Conservation (phyloP, 2,113 vertebrate species). For the Heterochromis multidens region DNA sequence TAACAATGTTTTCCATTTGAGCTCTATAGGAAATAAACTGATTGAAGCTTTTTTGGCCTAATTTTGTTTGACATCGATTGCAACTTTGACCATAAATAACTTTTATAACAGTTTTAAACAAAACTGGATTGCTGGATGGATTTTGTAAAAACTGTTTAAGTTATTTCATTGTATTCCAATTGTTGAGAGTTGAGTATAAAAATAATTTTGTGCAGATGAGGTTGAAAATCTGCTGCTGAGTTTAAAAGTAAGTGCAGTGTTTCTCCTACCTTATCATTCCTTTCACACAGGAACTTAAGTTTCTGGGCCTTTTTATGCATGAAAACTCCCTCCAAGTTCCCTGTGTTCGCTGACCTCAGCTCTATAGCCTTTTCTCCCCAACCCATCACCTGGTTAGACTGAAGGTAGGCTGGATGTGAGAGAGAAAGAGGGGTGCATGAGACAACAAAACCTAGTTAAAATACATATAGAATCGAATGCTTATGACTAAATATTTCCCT, state of each 20-base stretch:
- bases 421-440: background rate
- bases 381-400: constrained; percentile 94
- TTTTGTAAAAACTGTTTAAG: too few relatives aligned
- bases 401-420: constrained; percentile 83
- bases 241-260: background rate
- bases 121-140: too few relatives aligned
- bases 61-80: too few relatives aligned
- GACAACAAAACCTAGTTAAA: background rate
- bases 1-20: too few relatives aligned
- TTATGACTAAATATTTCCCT: background rate
- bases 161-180: too few relatives aligned
- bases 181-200: too few relatives aligned
- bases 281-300: constrained; percentile 93
- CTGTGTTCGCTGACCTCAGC: constrained; percentile 85
- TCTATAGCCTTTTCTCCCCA: constrained; percentile 96
- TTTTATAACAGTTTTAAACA: too few relatives aligned
- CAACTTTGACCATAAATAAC: too few relatives aligned
- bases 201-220: too few relatives aligned
- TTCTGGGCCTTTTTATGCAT: constrained; percentile 97
- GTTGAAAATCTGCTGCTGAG: too few relatives aligned
- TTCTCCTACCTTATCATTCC: constrained; percentile 91
- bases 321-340: constrained; percentile 89
- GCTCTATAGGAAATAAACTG: background rate
- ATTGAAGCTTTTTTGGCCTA: too few relatives aligned
- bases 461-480: background rate